phyloP scores from a whole-genome alignment of 2,888 invertebrate species.

The Ganaspis brasiliensis region DNA sequence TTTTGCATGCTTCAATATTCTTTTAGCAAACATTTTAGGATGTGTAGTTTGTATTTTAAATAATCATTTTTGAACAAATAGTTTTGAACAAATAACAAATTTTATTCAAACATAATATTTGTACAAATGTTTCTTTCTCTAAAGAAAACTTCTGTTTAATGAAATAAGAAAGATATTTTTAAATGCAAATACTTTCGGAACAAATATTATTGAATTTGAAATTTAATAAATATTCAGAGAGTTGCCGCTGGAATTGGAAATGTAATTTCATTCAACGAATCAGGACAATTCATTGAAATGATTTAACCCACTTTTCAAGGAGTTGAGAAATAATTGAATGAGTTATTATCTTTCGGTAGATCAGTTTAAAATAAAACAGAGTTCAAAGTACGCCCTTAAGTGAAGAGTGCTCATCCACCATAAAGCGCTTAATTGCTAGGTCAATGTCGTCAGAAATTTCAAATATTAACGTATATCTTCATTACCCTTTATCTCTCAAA shows the following conservation, averaged over 20 bases:
- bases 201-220: too few species aligned
- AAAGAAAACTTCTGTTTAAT: slow-evolving; percentile 43
- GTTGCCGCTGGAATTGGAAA: too few species aligned
- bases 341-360: background rate
- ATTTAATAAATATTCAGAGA: too few species aligned
- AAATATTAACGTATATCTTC: background rate
- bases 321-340: background rate
- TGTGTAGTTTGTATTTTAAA: background rate
- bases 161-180: too few species aligned
- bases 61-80: too few species aligned
- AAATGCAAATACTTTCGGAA: too few species aligned
- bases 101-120: too few species aligned
- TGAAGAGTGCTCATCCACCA: background rate
- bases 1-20: slow-evolving; percentile 62
- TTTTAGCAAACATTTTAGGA: background rate
- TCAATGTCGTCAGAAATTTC: background rate
- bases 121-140: slow-evolving; percentile 23
- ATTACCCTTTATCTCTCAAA: too few species aligned
- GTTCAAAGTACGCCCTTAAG: background rate
- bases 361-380: background rate
- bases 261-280: too few species aligned
- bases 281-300: too few species aligned
- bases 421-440: background rate
- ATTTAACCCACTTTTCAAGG: background rate
- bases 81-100: too few species aligned